Percentiles rank a stretch among this genome's conserved stretches.
phyloP scores from a whole-genome alignment of 2,797 vertebrate genomes.

The Mastacembelus armatus region DNA sequence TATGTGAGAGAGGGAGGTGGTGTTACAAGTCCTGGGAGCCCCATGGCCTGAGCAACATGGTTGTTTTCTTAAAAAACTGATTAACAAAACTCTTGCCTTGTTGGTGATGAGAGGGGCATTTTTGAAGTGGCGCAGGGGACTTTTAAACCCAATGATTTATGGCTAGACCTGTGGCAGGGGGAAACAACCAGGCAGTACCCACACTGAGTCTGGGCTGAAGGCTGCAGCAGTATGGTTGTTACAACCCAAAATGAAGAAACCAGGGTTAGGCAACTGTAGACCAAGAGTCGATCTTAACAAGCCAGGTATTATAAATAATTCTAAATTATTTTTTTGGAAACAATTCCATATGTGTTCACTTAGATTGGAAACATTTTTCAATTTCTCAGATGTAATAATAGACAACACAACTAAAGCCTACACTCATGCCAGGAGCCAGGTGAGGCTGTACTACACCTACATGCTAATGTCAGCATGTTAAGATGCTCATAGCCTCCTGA shows the following conservation, averaged over 20 bases:
- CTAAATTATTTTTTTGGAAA: no score
- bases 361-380: no score
- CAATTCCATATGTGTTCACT: no score
- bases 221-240: conserved; percentile 26
- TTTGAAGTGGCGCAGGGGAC: conserved; percentile 60
- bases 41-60: conserved; percentile 21
- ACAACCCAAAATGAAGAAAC: conserved; percentile 14
- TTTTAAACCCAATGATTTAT: conserved; percentile 69
- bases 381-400: no score
- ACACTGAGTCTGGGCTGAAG: conserved; percentile 60
- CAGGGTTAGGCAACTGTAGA: neutral
- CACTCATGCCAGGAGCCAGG: no score
- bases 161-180: conserved; percentile 22
- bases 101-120: conserved; percentile 58
- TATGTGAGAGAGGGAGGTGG: conserved; percentile 38
- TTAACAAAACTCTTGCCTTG: conserved; percentile 68
- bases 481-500: no score
- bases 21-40: conserved; percentile 42
- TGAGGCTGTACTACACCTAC: no score
- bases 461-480: neutral
- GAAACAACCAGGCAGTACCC: conserved; percentile 29
- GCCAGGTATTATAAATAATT: no score
- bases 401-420: no score
- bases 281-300: neutral
- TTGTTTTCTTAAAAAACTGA: conserved; percentile 72